Conservation (phyloP, 2,888 invertebrate species). For the Sturmia bella region DNA sequence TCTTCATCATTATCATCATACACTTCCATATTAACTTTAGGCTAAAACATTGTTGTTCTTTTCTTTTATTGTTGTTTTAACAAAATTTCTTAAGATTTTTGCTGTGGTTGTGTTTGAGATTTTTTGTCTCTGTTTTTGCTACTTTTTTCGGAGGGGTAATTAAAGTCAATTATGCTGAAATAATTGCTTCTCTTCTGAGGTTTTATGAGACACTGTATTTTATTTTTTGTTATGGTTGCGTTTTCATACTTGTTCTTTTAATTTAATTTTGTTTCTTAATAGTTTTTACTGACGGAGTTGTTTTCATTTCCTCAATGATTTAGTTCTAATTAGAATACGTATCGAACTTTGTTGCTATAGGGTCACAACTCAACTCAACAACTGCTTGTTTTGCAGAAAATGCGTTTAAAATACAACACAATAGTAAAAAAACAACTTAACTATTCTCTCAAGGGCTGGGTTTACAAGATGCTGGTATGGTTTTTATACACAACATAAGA, state of each 20-base stretch:
- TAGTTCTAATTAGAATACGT: not conserved
- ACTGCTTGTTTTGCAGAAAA: no score
- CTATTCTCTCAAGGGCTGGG: no score
- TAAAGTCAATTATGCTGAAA: slow-evolving; percentile 80
- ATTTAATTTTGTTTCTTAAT: not conserved
- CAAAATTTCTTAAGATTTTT: slow-evolving; percentile 33
- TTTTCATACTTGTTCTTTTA: slow-evolving; percentile 32
- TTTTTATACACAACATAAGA: no score
- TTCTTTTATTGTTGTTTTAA: slow-evolving; percentile 35
- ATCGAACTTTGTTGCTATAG: not conserved
- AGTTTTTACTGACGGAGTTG: not conserved
- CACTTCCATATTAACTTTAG: slow-evolving; percentile 35
- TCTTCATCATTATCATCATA: slow-evolving; percentile 43
- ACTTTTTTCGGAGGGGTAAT: slow-evolving; percentile 73
- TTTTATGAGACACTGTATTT: slow-evolving; percentile 52
- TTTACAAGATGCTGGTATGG: no score
- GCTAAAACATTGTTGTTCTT: slow-evolving; percentile 41
- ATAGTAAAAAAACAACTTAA: no score
- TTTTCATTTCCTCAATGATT: slow-evolving; percentile 21
- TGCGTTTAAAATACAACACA: no score
- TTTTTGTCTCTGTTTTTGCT: slow-evolving; percentile 1
- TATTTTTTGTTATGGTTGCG: slow-evolving; percentile 60
- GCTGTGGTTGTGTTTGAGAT: slow-evolving; percentile 31
- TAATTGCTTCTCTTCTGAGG: slow-evolving; percentile 77
- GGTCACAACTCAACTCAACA: no score